Percentiles rank a stretch among this genome's conserved stretches.
These are phyloP conservation scores for Marcusenius ussheri DNA, from an alignment of 2,113 vertebrate species.

Conservation along the genomic window DNA sequence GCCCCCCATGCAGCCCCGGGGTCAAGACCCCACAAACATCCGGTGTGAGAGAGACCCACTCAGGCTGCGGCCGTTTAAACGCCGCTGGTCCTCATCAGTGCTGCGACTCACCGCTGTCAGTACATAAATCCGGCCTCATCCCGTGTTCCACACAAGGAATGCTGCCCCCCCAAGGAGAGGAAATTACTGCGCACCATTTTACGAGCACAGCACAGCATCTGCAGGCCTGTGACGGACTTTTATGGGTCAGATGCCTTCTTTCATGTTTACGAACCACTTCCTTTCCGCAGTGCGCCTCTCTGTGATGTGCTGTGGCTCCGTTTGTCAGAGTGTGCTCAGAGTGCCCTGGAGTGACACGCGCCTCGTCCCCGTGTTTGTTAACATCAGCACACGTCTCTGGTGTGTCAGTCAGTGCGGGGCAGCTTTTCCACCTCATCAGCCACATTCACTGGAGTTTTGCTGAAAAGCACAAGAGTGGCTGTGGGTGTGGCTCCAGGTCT, in stretches of 20 bases:
- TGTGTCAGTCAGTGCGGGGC: not conserved
- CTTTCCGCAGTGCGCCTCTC: not conserved
- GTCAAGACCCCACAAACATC: not conserved
- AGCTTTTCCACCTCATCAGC: slow-evolving; percentile 12
- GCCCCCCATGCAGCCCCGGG: not conserved
- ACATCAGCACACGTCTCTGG: not conserved
- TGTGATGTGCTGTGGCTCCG: not conserved
- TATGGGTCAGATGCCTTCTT: not conserved
- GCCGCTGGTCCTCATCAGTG: not conserved
- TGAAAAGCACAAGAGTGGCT: not conserved
- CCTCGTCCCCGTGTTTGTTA: not conserved
- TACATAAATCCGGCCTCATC: not conserved
- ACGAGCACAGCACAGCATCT: not conserved
- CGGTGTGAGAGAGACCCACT: not conserved
- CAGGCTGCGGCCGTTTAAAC: not conserved
- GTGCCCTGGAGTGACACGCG: not conserved
- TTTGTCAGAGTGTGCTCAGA: too few relatives aligned
- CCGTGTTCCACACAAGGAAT: not conserved
- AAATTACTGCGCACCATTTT: not conserved
- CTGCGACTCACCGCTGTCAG: not conserved
- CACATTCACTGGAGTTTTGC: slow-evolving; percentile 50
- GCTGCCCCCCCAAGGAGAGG: not conserved
- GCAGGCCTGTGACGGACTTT: not conserved
- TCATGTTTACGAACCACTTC: not conserved
- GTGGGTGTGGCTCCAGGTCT: slow-evolving; percentile 38